Base-by-base conservation (phyloP, 2,113 vertebrate genomes). In the Reinhardtius hippoglossoides region DNA sequence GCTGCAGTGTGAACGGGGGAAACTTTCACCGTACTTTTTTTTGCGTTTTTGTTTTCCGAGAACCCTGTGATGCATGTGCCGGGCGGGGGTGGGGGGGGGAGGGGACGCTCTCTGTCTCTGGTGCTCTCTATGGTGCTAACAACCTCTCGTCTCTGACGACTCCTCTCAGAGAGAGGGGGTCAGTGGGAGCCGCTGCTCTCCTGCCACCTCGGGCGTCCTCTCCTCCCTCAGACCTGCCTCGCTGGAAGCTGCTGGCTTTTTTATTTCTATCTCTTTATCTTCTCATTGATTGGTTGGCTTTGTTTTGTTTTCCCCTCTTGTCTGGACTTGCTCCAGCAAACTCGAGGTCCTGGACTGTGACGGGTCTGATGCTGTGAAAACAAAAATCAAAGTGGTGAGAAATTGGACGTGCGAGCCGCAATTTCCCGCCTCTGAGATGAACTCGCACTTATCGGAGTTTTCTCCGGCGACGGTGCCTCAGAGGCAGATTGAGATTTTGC, bases 71-170 rank as follows among this genome's bases (percentile, higher is more conserved):
- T 67, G 40, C 76, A 54, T 46, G 56, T 54, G 50, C 21, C 15
- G 1, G 31, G 44, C 37, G 13, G 55, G 23, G 46, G 44, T 46
- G 12, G 55, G 23, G 20, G 14, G 55, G 21, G 13, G 23, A 3
- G 12, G 54, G 52, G 35, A 9, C 3, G n/a, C 6, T 3, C 54
- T 55, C 21, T 55, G 56, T 64, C n/a, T 81, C 76, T 24, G 79
- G 87, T 89, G 88, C 82, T 92, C 74, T 85, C 71, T 80, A 85
- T 77, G 93, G 93, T 94, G 93, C 93, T 94, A 92, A 92, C 80
- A 67, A 68, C 80, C 23, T 21, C 56, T 57, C 4, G 14, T 87
- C 75, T 37, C 48, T 65, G 0, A 1, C 60, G 59, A 66, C 80
- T 31, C 31, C 59, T 66, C 5, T 57, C 1, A 12, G 46, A 31